Conservation (phyloP, 2,797 vertebrate species). For the Tympanoctomys barrerae region DNA sequence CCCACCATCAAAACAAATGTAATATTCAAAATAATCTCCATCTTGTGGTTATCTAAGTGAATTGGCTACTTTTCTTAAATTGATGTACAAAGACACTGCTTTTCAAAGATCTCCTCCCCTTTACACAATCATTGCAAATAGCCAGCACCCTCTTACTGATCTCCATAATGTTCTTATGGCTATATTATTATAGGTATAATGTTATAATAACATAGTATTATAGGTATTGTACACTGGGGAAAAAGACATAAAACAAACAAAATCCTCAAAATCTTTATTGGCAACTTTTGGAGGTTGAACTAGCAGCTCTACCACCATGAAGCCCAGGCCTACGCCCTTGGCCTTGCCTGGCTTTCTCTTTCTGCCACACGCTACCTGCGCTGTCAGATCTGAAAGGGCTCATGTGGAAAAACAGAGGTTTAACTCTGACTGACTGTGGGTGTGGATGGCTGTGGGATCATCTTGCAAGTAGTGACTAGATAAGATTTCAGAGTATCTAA, state of each 20-base stretch:
- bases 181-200: background rate
- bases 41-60: background rate
- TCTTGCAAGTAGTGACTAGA: slow-evolving; percentile 18
- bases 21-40: background rate
- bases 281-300: background rate
- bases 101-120: background rate
- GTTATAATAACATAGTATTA: background rate
- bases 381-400: background rate
- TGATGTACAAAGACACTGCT: background rate
- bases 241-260: background rate
- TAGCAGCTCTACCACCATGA: background rate
- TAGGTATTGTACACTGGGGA: background rate
- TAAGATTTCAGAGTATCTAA: background rate
- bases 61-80: slow-evolving; percentile 24
- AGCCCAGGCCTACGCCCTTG: background rate
- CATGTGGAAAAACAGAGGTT: background rate
- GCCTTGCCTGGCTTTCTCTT: background rate
- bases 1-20: background rate
- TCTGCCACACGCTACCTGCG: background rate
- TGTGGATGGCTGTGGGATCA: background rate
- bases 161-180: background rate
- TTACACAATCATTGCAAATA: background rate
- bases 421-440: background rate
- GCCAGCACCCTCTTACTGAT: background rate
- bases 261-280: background rate